phyloP scores from a whole-genome alignment of 2,888 invertebrate genomes.

The Drosophila niveifrons region DNA sequence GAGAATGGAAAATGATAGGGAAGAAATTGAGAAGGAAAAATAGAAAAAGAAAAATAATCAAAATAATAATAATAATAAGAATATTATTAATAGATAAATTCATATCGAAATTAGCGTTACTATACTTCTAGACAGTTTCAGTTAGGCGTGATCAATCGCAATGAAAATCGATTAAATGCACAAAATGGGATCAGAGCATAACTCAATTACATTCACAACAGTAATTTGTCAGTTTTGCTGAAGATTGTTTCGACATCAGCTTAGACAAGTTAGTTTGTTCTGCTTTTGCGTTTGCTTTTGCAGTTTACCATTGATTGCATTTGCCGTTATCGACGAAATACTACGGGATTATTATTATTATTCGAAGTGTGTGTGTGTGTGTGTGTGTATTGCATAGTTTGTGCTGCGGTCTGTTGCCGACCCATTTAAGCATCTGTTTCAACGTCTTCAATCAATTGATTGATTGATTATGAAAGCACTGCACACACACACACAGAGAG shows the following conservation, averaged over 20 bases:
- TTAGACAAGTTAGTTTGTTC: constrained; percentile 19
- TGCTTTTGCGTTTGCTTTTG: constrained; percentile 8
- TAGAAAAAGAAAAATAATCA: neutral
- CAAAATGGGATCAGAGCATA: neutral
- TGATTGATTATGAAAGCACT: constrained; percentile 73
- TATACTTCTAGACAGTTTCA: too few relatives aligned
- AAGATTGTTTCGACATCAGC: neutral
- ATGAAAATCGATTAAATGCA: neutral
- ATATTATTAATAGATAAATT: too few relatives aligned
- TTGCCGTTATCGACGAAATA: constrained; percentile 27
- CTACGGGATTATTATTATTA: constrained; percentile 9
- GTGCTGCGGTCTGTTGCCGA: constrained; percentile 17
- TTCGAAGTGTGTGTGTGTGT: neutral
- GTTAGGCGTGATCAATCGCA: neutral
- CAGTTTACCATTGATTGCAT: constrained; percentile 27
- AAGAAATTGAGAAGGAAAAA: neutral
- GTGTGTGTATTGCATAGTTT: constrained; percentile 9
- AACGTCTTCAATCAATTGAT: constrained; percentile 62
- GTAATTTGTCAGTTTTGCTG: neutral
- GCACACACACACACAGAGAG: constrained; percentile 7
- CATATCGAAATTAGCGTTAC: too few relatives aligned
- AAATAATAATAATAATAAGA: neutral
- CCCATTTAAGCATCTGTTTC: constrained; percentile 48
- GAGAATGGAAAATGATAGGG: neutral
- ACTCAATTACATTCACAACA: constrained; percentile 2